Evolutionary conservation across 2,888 invertebrate species (phyloP), one percentile per base, ranked within the genome.

Genomic region (Erebia aethiops): DNA sequence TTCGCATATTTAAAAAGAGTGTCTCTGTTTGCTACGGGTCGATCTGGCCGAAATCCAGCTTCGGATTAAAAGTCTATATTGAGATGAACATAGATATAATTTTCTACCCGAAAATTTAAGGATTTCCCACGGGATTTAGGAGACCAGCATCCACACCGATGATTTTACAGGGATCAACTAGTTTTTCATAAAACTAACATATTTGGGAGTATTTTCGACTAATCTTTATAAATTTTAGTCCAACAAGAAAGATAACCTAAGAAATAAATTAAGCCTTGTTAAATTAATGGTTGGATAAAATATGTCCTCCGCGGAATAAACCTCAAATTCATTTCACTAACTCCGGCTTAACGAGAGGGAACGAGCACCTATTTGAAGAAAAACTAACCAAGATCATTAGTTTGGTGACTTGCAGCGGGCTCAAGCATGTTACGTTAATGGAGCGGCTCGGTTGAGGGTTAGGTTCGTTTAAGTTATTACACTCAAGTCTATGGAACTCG

Each of bases 361-460:
- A 62, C 74, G 70, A 58, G 82, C 80, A 83, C 80, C 78, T 76
- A 79, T 75, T 66, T 56, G 56, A 66, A 66, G 82, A 85, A 90
- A 88, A 86, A 87, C 84, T 82, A 79, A 76, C 73, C 74, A 65
- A 77, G 81, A 85, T 88, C 89, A 90, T 90, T 89, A 86, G 86
- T 88, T 83, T 81, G 79, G 84, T 91, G 91, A 90, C 90, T 91
- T 89, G 91, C 89, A 86, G 57, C 68, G 73, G 68, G 58, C 63
- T 74, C 71, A 76, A 74, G 79, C 76, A 73, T 78, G 79, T 79
- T 80, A 77, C 77, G 78, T 76, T 85, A 87, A 87, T 86, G 84
- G 82, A 80, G 79, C 79, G 70, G 66, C 72, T 69, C 51, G 16
- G 14, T 18, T 54, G 43, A 58, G 67, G 52, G 49, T 35, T 63